Conservation (phyloP, 2,888 invertebrate genomes). For the Harpalus rufipes region DNA sequence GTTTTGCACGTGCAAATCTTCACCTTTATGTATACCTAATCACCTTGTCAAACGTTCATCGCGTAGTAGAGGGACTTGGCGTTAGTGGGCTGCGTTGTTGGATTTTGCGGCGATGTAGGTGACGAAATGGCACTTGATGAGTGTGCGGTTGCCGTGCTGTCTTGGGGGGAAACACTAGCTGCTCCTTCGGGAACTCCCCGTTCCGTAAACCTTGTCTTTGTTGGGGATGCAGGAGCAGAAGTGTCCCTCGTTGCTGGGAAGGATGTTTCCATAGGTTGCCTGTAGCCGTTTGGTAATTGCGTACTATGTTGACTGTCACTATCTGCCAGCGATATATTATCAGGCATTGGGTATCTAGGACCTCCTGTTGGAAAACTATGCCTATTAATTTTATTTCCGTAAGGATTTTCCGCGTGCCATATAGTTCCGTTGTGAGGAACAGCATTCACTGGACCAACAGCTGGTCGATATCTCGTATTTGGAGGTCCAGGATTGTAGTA, state of each 20-base stretch:
- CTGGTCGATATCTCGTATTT: slow-evolving; percentile 73
- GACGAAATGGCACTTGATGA: slow-evolving; percentile 76
- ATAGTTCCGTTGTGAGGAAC: slow-evolving; percentile 70
- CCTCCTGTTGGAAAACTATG: slow-evolving; percentile 74
- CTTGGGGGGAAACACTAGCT: slow-evolving; percentile 85
- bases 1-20: slow-evolving; percentile 69
- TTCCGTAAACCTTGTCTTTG: slow-evolving; percentile 78
- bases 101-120: slow-evolving; percentile 78
- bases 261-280: slow-evolving; percentile 71
- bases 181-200: slow-evolving; percentile 88
- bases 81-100: slow-evolving; percentile 76
- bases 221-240: slow-evolving; percentile 80
- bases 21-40: slow-evolving; percentile 77
- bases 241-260: slow-evolving; percentile 71
- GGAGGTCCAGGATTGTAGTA: slow-evolving; percentile 72
- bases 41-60: slow-evolving; percentile 91
- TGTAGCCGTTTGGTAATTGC: slow-evolving; percentile 73
- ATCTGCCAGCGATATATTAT: slow-evolving; percentile 74
- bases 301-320: slow-evolving; percentile 74
- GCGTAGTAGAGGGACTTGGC: slow-evolving; percentile 86
- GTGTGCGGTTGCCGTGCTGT: slow-evolving; percentile 76
- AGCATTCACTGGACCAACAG: slow-evolving; percentile 71
- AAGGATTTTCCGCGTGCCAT: slow-evolving; percentile 73
- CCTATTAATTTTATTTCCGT: slow-evolving; percentile 73
- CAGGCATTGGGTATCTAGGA: slow-evolving; percentile 72